Evolutionary conservation across 2,113 vertebrate species (phyloP), one percentile per base, ranked within the genome.

Genomic region (Accipiter cooperii): DNA sequence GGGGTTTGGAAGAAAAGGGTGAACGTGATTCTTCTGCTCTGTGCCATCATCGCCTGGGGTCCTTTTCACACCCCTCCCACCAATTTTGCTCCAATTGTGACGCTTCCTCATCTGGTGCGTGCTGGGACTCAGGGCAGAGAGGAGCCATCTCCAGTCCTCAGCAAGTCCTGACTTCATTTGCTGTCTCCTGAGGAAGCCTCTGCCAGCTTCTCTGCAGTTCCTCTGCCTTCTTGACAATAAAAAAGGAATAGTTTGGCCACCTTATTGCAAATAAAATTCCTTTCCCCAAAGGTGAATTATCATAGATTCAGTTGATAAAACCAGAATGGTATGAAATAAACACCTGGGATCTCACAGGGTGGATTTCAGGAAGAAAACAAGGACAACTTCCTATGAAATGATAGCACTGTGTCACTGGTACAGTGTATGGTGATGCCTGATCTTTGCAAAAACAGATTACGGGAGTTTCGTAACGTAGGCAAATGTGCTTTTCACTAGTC

Each of bases 71-170:
- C 15, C 10, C 31, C 13, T 58, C 42, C 51, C 34, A 76, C 42
- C 57, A 76, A 0, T 68, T 79, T 68, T 55, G 5, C 42, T 78
- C 28, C 6, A 6, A 3, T 19, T 55, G 3, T 92, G 38, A 26
- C 0, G 0, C 29, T 76, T 64, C 20, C 21, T 52, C 2, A 5
- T 33, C 9, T 1, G 4, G 17, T 25, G 34, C 2, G 7, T 2
- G 11, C 33, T 46, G n/a, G 68, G 21, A 68, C 15, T 22, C 18
- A n/a, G n/a, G 7, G 26, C 55, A 82, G 46, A 78, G 7, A 49
- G 33, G 51, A 89, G 17, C 28, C 5, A 0, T 18, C 38, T 83
- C 66, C 20, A 42, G 12, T 20, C 2, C 52, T 63, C 52, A 77
- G 36, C 57, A 84, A 29, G 12, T 60, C 49, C 28, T 73, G 66